These are phyloP conservation scores for Celastrina argiolus DNA, from an alignment of 2,888 invertebrate genomes.

Conservation along the genomic window DNA sequence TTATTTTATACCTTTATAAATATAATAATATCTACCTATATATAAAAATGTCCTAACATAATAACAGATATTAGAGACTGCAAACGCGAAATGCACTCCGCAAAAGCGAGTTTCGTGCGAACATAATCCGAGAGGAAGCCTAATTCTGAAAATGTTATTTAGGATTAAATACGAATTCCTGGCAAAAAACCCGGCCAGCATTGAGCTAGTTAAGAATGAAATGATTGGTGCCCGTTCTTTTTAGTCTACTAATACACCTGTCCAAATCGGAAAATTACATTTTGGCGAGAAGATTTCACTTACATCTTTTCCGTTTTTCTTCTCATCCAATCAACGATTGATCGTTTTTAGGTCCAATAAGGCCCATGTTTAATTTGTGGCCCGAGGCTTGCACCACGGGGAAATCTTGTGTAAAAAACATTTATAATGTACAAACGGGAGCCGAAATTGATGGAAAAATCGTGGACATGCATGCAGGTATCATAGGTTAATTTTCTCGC, in stretches of 20 bases:
- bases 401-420: slow-evolving; percentile 10
- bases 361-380: background rate
- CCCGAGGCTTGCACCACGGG: background rate
- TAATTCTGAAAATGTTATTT: background rate
- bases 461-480: background rate
- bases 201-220: background rate
- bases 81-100: background rate
- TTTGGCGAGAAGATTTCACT: background rate
- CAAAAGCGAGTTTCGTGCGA: background rate
- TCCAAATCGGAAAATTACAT: slow-evolving; percentile 6
- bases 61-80: background rate
- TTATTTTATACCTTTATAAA: too few relatives aligned
- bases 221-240: background rate
- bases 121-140: background rate
- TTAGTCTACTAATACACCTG: slow-evolving; percentile 13
- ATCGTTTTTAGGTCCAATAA: background rate
- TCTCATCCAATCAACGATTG: background rate
- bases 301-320: slow-evolving; percentile 1
- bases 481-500: slow-evolving; percentile 20
- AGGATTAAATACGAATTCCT: background rate
- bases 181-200: background rate
- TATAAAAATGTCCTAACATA: too few relatives aligned
- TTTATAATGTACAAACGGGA: background rate
- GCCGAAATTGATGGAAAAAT: slow-evolving; percentile 3
- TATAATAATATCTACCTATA: too few relatives aligned